These are phyloP conservation scores for Paedocypris micromegethes DNA, from an alignment of 2,797 vertebrate genomes.

Conservation along the genomic window DNA sequence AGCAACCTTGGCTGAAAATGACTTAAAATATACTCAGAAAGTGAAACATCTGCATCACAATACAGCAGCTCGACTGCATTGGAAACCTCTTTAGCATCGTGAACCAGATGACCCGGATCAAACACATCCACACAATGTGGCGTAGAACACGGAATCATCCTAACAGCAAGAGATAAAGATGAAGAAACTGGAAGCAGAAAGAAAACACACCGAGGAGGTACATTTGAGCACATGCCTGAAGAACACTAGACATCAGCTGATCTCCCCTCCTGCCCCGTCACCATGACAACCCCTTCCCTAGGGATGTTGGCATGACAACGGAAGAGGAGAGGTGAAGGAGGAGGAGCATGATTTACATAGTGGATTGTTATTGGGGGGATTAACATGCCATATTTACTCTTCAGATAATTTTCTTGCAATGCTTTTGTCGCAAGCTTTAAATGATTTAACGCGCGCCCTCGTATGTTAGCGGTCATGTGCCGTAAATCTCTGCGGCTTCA, in stretches of 20 bases:
- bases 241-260: constrained; percentile 82
- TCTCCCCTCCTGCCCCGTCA: constrained; percentile 69
- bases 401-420: constrained; percentile 27
- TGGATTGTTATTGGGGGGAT: constrained; percentile 33
- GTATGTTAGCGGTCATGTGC: not conserved
- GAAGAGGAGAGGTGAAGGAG: constrained; percentile 49
- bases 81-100: not conserved
- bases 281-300: constrained; percentile 86
- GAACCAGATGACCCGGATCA: not conserved
- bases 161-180: constrained; percentile 4
- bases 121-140: not conserved
- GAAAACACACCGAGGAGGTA: constrained; percentile 46
- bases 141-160: not conserved
- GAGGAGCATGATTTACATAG: constrained; percentile 31
- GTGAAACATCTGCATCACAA: constrained; percentile 5
- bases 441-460: not conserved
- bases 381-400: constrained; percentile 27
- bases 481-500: constrained; percentile 22
- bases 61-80: not conserved
- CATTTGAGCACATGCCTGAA: constrained; percentile 63
- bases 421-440: not conserved
- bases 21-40: constrained; percentile 25
- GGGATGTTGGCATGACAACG: constrained; percentile 76
- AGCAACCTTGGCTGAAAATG: constrained; percentile 14
- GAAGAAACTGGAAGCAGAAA: constrained; percentile 34